Base-by-base conservation (phyloP, 2,888 invertebrate species). In the Thyatira batis region DNA sequence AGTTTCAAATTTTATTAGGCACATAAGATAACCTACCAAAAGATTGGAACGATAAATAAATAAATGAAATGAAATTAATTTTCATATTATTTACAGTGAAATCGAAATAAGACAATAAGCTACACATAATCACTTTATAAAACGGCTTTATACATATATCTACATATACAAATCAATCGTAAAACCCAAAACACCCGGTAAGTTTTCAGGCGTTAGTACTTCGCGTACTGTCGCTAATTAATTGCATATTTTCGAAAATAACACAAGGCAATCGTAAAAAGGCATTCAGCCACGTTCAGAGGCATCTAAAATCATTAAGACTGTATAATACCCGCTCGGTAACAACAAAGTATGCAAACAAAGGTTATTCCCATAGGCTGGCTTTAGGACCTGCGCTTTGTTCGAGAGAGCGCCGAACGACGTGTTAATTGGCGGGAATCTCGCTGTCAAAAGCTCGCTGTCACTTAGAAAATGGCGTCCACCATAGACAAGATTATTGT, bases 391-490 rank as follows among this genome's bases (percentile, higher is more conserved):
- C 65, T 78, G 79, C 78, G 84, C 84, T 89, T 90, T 88, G 87
- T 87, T 76, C 74, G 75, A 69, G 69, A 25, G 27, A 28, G 20
- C 39, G 17, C 20, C 72, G 76, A 75, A 78, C 69, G 76, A 82
- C 72, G 80, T 86, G 92, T 78, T 90, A 91, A 91, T 89, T 91
- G 87, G 78, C 79, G 82, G 83, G 68, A 75, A 73, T 71, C 64
- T 67, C 70, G 71, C 73, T 73, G 73, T 68, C 73, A 67, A 69
- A 66, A 62, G 61, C 68, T 60, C 66, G 11, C 48, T 48, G 48
- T 48, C 48, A 48, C 13, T 39, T 46, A 13, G 46, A 33, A 28
- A 52, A 33, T 45, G 30, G 27, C 48, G 48, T 20, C n/a, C 23
- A 11, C 48, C 27, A 48, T 8, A 48, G 48, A 46, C 17, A 27